Evolutionary conservation across 2,797 vertebrate genomes (phyloP).

Genomic region (Poecile montanus): DNA sequence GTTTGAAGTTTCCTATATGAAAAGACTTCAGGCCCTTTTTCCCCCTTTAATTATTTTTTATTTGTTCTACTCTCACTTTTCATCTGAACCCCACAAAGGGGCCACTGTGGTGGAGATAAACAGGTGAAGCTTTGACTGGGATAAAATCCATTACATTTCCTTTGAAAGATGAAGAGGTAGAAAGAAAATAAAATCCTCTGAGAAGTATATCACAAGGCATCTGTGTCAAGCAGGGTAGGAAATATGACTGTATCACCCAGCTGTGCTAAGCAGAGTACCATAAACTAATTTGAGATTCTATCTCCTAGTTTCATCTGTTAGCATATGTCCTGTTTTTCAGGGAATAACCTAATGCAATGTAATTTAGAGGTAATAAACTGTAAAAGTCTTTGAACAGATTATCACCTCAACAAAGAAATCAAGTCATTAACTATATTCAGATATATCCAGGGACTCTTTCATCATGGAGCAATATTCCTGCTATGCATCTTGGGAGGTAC

Average conservation of each 20-base stretch:
- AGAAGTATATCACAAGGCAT: neutral
- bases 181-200: neutral
- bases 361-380: constrained; percentile 27
- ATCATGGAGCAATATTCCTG: neutral
- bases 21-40: neutral
- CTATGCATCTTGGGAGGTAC: neutral
- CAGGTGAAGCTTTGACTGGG: neutral
- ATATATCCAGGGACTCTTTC: neutral
- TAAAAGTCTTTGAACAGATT: constrained; percentile 22
- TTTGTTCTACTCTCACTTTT: neutral
- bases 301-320: constrained; percentile 7
- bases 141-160: neutral
- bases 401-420: constrained; percentile 22
- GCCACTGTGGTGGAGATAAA: neutral
- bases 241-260: neutral
- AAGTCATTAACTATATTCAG: neutral
- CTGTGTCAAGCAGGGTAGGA: constrained; percentile 23
- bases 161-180: neutral
- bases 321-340: constrained; percentile 13
- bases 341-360: constrained; percentile 2
- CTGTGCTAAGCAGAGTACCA: neutral
- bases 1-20: neutral
- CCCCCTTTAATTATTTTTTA: neutral
- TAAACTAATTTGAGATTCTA: neutral
- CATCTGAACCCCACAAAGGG: neutral